Base-by-base conservation (phyloP, 2,888 invertebrate species). In the Palloptera scutellata region DNA sequence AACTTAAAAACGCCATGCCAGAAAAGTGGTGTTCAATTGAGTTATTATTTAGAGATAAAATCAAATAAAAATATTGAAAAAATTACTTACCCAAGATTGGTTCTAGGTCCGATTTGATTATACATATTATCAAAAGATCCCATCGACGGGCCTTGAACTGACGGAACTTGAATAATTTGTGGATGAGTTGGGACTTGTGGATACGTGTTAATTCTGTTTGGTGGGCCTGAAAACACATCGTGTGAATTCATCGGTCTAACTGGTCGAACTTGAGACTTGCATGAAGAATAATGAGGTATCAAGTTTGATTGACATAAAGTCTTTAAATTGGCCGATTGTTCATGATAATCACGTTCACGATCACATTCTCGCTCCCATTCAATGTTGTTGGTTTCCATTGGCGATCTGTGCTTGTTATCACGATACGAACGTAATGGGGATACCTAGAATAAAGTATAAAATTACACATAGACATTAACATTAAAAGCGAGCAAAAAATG, bases 211-310 rank as follows among this genome's bases (percentile, higher is more conserved):
- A 53, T 40, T 41, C 66, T 66, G 51, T 61, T 60, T n/a, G 61
- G 62, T n/a, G 68, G 67, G 12, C 68, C 66, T 12, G 66, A 19
- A 60, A 64, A 71, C 17, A 66, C 66, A 15, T 71, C 71, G 41
- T 61, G 63, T 20, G 62, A 52, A 64, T 65, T 63, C 17, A 60
- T 64, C 40, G 66, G 61, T 17, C 64, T 61, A 11, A 55, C 30
- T 42, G 63, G 53, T 40, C 62, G 66, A 17, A 52, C 17, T 48
- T 65, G 64, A 53, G 59, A 43, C 20, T 64, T 60, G 66, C 61
- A 51, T 41, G 60, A 42, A 51, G 20, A 48, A 58, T 64, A 53
- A 66, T 66, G 53, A 41, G 61, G 51, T 40, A 51, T 13, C 5
- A 51, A 17, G 15, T 48, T 48, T 48, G 48, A 15, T 8, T 13